Base-by-base conservation (phyloP, 2,797 vertebrate species). In the Cossypha polioptera region DNA sequence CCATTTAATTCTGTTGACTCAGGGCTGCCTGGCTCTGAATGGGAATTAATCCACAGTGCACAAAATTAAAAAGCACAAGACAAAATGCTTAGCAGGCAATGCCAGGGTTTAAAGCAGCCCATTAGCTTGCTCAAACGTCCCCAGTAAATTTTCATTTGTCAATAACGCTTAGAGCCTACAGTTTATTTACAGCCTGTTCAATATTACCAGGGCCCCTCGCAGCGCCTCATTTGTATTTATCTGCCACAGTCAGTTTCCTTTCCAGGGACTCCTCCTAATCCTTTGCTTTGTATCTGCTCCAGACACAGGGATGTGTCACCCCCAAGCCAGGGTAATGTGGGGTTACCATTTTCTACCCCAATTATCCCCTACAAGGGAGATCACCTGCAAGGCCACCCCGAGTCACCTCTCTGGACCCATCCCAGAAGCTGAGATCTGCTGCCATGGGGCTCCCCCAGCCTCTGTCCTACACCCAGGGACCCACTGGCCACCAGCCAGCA, bases 101-200 rank as follows among this genome's bases (percentile, higher is more conserved):
- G 7, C 66, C 53, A 85, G 94, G 88, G 92, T 91, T 95, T 94
- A 97, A 87, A 97, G 96, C 95, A 96, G 93, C 94, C 96, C 97
- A 97, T 98, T 98, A 98, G 97, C 94, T 95, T 90, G 91, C 95
- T 94, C 14, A 38, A 94, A 94, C 38, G 26, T 86, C 71, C 69
- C 75, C 90, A 90, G 94, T 92, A 97, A 98, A 97, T 97, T 95
- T 94, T 90, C 95, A 91, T 97, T 93, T 94, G 96, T 98, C 97
- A 96, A 97, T 97, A 97, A 95, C 58, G 79, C 96, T 97, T 97
- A 95, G 96, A 97, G 97, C 96, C 76, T 96, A 94, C 89, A 69
- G 96, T 95, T 97, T 96, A 96, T 96, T 96, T 94, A 95, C 95
- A 96, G 90, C 92, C 78, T 92, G 93, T 86, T 95, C 95, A 74